These are phyloP conservation scores for Acropora tenuis DNA, from an alignment of 64 coral and sea anemone genomes.

Conservation along the genomic window DNA sequence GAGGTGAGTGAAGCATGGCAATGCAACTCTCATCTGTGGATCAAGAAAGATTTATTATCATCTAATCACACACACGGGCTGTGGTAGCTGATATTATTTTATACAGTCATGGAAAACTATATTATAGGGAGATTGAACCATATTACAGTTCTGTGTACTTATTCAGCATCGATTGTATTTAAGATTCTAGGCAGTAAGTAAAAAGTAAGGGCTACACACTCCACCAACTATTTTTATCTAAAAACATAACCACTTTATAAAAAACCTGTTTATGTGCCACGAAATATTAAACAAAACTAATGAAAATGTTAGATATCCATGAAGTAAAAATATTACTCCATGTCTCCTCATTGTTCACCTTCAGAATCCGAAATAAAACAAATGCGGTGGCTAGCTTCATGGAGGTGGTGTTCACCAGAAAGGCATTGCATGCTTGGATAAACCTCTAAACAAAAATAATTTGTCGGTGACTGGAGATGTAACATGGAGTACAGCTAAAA, in stretches of 20 bases:
- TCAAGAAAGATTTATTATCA: not conserved
- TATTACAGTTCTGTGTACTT: too few species aligned
- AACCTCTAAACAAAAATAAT: conserved; percentile 3
- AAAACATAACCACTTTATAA: not conserved
- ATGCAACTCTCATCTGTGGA: conserved; percentile 56
- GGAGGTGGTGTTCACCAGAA: not conserved
- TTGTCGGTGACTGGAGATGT: too few species aligned
- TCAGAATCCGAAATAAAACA: not conserved
- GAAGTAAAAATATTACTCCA: not conserved
- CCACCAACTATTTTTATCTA: not conserved
- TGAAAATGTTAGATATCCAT: not conserved
- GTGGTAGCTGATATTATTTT: not conserved
- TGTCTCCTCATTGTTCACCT: not conserved
- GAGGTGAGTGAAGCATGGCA: conserved; percentile 35
- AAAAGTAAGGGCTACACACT: not conserved
- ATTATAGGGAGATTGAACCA: not conserved
- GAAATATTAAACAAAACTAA: too few species aligned
- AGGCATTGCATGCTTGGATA: conserved; percentile 4
- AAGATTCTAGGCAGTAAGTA: not conserved
- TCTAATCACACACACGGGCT: not conserved
- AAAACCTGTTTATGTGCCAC: too few species aligned
- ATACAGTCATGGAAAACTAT: not conserved
- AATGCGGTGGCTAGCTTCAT: conserved; percentile 33
- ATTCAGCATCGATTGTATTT: not conserved
- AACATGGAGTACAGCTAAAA: not conserved